phyloP scores from a whole-genome alignment of 23 tunicate genomes.

The Clavelina lepadiformis region DNA sequence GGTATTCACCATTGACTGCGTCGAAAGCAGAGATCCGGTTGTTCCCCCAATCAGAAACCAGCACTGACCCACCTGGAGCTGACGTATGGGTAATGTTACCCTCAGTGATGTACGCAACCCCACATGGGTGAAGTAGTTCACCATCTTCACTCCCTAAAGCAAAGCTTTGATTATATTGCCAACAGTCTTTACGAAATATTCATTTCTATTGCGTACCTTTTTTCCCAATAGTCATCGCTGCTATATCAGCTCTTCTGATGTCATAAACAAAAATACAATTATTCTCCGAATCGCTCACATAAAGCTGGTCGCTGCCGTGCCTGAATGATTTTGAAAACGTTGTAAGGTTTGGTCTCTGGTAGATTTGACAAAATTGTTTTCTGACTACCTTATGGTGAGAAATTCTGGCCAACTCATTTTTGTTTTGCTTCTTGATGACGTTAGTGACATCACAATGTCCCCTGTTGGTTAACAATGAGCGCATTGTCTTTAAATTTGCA shows the following conservation, averaged over 20 bases:
- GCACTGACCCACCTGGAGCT: constrained; percentile 18
- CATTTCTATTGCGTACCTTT: constrained; percentile 16
- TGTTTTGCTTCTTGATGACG: neutral
- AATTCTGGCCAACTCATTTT: constrained; percentile 54
- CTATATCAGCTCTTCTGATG: constrained; percentile 9
- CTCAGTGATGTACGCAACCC: constrained; percentile 29
- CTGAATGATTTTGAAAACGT: constrained; percentile 8
- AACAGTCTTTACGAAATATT: neutral
- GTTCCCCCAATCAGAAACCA: constrained; percentile 64
- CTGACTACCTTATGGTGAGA: constrained; percentile 43
- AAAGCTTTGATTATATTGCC: too few species aligned
- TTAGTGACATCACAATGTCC: constrained; percentile 3
- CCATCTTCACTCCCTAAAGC: constrained; percentile 39
- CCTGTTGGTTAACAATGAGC: neutral
- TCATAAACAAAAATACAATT: constrained; percentile 35
- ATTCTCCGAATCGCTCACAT: constrained; percentile 56
- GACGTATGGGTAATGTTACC: constrained; percentile 14
- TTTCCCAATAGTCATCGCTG: constrained; percentile 24
- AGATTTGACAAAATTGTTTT: too few species aligned
- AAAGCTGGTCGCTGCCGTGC: constrained; percentile 30
- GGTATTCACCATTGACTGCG: constrained; percentile 32
- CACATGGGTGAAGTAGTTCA: constrained; percentile 42
- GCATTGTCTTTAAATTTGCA: neutral
- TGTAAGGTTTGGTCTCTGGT: too few species aligned
- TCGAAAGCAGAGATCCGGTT: constrained; percentile 46